Conservation (phyloP, 2,888 invertebrate genomes). For the Eupithecia abbreviata region DNA sequence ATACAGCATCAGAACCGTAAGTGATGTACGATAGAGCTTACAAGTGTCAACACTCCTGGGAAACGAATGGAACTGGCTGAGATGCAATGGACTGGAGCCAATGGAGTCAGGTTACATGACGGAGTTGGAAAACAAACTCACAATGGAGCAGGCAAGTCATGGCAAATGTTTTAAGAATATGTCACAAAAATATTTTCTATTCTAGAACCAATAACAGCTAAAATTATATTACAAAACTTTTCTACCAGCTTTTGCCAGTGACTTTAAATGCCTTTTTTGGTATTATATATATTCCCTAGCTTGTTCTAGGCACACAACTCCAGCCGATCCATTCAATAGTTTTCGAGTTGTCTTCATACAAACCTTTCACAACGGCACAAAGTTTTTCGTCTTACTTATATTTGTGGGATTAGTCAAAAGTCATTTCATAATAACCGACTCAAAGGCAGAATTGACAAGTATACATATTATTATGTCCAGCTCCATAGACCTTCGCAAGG, state of each 20-base stretch:
- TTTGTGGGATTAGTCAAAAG: too few relatives aligned
- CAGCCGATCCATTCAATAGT: not conserved
- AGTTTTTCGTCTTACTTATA: too few relatives aligned
- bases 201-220: too few relatives aligned
- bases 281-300: not conserved
- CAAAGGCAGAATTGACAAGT: not conserved
- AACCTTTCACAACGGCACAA: not conserved
- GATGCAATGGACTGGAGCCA: slow-evolving; percentile 70
- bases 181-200: too few relatives aligned
- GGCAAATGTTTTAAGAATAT: not conserved
- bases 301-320: not conserved
- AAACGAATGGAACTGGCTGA: slow-evolving; percentile 65
- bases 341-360: not conserved
- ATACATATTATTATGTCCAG: not conserved
- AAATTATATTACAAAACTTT: too few relatives aligned
- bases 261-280: not conserved
- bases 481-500: too few relatives aligned
- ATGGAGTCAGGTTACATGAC: slow-evolving; percentile 69
- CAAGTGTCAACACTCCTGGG: slow-evolving; percentile 66
- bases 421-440: not conserved
- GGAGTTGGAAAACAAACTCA: slow-evolving; percentile 42
- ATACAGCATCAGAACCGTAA: slow-evolving; percentile 13
- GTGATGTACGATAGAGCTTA: slow-evolving; percentile 43
- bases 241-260: too few relatives aligned
- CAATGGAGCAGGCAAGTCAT: slow-evolving; percentile 48